Conservation (phyloP, 2,797 vertebrate species). For the Bradypus variegatus region DNA sequence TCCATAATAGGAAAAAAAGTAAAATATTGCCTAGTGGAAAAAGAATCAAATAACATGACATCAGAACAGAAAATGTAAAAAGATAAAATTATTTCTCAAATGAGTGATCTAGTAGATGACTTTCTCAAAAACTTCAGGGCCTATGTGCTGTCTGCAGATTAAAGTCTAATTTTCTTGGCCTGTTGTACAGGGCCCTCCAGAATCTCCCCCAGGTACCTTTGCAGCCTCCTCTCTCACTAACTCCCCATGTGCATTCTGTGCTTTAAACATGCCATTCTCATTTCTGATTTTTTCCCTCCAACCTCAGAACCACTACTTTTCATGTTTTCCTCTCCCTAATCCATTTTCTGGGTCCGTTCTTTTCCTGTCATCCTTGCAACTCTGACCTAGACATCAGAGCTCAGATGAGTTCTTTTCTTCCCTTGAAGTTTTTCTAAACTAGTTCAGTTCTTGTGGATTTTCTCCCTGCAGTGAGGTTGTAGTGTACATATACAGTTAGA, state of each 20-base stretch:
- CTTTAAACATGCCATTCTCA: not conserved
- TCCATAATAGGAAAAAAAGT: not conserved
- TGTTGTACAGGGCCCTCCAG: not conserved
- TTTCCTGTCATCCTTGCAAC: not conserved
- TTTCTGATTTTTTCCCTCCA: slow-evolving; percentile 1
- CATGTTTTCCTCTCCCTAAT: not conserved
- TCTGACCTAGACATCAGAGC: not conserved
- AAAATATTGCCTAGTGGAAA: not conserved
- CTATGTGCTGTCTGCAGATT: not conserved
- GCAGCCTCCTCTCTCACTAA: not conserved
- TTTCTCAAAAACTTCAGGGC: not conserved
- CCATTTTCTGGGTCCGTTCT: not conserved
- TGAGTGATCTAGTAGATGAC: not conserved
- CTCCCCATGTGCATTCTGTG: not conserved
- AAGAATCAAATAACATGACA: not conserved
- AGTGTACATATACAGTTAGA: not conserved
- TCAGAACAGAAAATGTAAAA: not conserved
- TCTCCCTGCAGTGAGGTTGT: not conserved
- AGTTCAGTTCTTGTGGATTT: not conserved
- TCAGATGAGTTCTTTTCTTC: not conserved
- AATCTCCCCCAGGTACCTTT: not conserved
- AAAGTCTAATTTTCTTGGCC: not conserved
- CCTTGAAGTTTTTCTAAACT: not conserved
- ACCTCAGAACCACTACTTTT: not conserved
- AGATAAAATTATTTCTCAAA: not conserved